Conservation (phyloP, 2,888 invertebrate genomes). For the Ichneumon xanthorius region DNA sequence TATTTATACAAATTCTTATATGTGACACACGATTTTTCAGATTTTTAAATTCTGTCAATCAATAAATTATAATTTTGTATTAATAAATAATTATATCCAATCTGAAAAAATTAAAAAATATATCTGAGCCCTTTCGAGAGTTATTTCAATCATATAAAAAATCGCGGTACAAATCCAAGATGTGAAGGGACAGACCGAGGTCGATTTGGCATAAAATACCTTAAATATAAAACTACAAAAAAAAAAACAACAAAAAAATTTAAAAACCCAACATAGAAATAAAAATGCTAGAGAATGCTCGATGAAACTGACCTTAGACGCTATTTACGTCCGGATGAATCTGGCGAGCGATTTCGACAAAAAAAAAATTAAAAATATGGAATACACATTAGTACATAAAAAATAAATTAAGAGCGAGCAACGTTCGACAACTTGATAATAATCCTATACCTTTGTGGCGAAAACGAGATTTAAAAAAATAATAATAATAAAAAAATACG, state of each 20-base stretch:
- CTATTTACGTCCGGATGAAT: slow-evolving; percentile 22
- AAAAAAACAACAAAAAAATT: neutral
- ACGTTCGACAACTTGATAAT: slow-evolving; percentile 19
- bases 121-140: neutral
- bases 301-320: slow-evolving; percentile 12
- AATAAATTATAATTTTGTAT: too few relatives aligned
- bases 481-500: neutral
- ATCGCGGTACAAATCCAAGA: too few relatives aligned
- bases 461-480: slow-evolving; percentile 13
- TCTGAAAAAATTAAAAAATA: too few relatives aligned
- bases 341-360: neutral
- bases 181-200: too few relatives aligned
- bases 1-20: too few relatives aligned
- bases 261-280: neutral
- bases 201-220: neutral
- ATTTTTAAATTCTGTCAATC: too few relatives aligned
- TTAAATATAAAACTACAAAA: neutral
- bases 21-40: too few relatives aligned
- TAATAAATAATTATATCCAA: too few relatives aligned
- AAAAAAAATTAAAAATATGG: neutral
- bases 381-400: neutral
- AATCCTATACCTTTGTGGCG: slow-evolving; percentile 26
- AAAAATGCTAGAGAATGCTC: slow-evolving; percentile 19
- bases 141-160: too few relatives aligned
- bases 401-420: slow-evolving; percentile 9